Evolutionary conservation across 2,113 vertebrate species (phyloP).

Genomic region (Nicator chloris): DNA sequence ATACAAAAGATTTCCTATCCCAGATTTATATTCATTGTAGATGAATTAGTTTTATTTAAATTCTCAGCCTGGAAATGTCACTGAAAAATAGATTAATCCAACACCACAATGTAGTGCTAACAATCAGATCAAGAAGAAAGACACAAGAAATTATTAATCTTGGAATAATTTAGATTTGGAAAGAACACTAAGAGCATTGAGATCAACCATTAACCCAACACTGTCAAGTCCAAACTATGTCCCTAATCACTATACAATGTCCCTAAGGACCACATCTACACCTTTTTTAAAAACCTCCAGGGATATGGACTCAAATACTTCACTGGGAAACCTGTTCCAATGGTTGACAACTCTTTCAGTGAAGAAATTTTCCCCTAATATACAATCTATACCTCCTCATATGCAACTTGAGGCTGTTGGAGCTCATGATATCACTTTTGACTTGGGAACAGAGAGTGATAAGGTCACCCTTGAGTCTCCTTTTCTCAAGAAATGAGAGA

Average conservation of each 20-base stretch:
- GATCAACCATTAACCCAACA: neutral
- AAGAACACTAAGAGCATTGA: neutral
- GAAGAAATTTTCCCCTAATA: neutral
- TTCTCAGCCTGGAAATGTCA: constrained; percentile 19
- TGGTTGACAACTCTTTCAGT: neutral
- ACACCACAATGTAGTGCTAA: neutral
- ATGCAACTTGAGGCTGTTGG: neutral
- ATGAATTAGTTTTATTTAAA: neutral
- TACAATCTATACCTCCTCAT: neutral
- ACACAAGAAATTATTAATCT: neutral
- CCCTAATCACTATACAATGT: neutral
- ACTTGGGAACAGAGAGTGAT: neutral
- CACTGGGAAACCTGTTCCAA: neutral
- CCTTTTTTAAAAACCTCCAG: neutral
- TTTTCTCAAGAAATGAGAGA: neutral
- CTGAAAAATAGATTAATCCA: neutral
- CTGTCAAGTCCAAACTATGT: neutral
- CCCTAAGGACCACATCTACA: neutral
- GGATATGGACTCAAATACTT: neutral
- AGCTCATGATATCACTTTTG: neutral
- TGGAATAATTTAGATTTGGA: neutral
- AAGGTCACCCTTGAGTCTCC: neutral
- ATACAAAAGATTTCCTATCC: neutral
- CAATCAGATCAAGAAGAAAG: neutral
- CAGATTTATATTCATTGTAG: neutral